phyloP scores from a whole-genome alignment of 2,888 invertebrate species.

The Beris morrisii region DNA sequence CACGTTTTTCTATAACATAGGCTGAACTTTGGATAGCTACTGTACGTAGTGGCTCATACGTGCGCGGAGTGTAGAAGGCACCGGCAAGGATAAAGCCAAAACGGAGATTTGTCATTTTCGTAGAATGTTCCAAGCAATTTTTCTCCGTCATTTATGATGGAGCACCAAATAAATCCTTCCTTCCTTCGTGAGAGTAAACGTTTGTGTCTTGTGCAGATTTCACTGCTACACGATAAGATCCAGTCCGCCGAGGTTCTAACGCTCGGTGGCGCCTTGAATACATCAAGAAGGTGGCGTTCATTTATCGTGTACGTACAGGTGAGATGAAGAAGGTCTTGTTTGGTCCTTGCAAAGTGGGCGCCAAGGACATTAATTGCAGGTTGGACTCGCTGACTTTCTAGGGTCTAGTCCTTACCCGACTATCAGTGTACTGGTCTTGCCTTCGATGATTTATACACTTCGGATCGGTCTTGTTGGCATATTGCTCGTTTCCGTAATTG shows the following conservation, averaged over 20 bases:
- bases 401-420: neutral
- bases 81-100: conserved; percentile 8
- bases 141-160: conserved; percentile 30
- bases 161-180: conserved; percentile 30
- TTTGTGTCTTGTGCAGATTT: conserved; percentile 31
- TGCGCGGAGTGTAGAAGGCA: neutral
- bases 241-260: conserved; percentile 9
- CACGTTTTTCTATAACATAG: conserved; percentile 1
- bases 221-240: conserved; percentile 26
- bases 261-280: conserved; percentile 6
- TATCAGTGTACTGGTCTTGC: neutral
- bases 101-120: conserved; percentile 28
- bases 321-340: conserved; percentile 7
- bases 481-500: conserved; percentile 32
- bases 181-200: conserved; percentile 21
- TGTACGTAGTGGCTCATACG: neutral
- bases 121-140: conserved; percentile 26
- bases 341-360: conserved; percentile 8
- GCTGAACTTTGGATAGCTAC: neutral
- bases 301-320: conserved; percentile 15
- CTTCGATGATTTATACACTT: conserved; percentile 19
- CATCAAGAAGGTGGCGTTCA: conserved; percentile 17
- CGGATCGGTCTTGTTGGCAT: conserved; percentile 16
- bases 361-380: conserved; percentile 27
- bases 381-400: conserved; percentile 5